Evolutionary conservation across 2,888 invertebrate genomes (phyloP).

Genomic region (Parnassius smintheus): DNA sequence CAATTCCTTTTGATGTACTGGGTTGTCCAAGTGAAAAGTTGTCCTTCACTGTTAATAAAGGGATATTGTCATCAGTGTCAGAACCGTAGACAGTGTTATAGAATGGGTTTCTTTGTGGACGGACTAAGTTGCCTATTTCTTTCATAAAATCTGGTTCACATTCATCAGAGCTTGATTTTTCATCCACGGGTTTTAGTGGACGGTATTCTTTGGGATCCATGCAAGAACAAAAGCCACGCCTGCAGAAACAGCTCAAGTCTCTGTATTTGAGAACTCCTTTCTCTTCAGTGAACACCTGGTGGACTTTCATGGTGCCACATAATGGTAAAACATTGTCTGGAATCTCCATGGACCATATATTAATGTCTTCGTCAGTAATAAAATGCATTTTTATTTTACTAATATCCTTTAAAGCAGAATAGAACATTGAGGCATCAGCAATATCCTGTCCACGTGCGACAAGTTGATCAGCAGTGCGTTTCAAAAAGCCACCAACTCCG

Average conservation of each 20-base stretch:
- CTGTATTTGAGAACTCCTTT: constrained; percentile 10
- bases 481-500: constrained; percentile 15
- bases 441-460: constrained; percentile 25
- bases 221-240: too few relatives aligned
- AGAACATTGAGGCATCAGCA: constrained; percentile 27
- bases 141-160: too few relatives aligned
- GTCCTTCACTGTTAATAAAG: background rate
- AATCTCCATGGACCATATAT: background rate
- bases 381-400: background rate
- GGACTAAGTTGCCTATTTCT: too few relatives aligned
- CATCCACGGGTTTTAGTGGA: too few relatives aligned
- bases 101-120: too few relatives aligned
- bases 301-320: constrained; percentile 12
- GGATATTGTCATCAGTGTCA: too few relatives aligned
- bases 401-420: constrained; percentile 19
- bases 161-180: too few relatives aligned
- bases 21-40: constrained; percentile 19
- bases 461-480: background rate
- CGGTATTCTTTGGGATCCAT: too few relatives aligned
- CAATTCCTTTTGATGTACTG: constrained; percentile 22
- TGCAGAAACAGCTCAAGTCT: constrained; percentile 9
- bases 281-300: constrained; percentile 11
- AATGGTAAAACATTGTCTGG: background rate
- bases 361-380: background rate
- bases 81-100: too few relatives aligned